Evolutionary conservation across 2,113 vertebrate genomes (phyloP), one percentile per base, ranked within the genome.

Genomic region (Girardinichthys multiradiatus): DNA sequence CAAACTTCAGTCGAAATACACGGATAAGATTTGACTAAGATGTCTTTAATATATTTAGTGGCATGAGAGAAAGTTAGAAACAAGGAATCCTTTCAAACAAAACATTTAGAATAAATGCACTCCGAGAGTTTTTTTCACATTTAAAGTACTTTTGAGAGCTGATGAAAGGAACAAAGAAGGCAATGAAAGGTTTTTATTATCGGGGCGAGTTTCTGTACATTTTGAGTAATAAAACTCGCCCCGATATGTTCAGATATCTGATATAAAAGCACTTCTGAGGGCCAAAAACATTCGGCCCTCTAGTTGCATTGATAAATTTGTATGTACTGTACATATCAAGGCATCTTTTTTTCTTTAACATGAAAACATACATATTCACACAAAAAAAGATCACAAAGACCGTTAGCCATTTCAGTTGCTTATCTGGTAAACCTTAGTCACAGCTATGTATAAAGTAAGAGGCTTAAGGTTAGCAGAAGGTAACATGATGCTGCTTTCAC

Each of bases 251-350:
- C 54, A 74, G 64, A 79, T 65, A 9, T 72, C 35, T 1, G 35
- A 73, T 51, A 78, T 64, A 83, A 89, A 85, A 87, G 85, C 88
- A 89, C 84, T 87, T 90, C 31, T 70, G 74, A 74, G 79, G 81
- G 64, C 15, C 9, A 37, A 64, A 4, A 54, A 54, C 29, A 33
- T 7, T 26, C 29, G 28, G 63, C 57, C 29, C 61, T 84, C 72
- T 64, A 15, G 64, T 87, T 90, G 90, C 90, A 90, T 88, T 86
- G 82, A 90, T 86, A 66, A 69, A 80, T 82, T 76, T 68, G 75
- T 85, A 82, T 73, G 70, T 80, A 72, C 64, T 70, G 76, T 81
- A 83, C 70, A 21, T 80, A 76, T 80, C 72, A 90, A 89, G 89
- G 88, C 87, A 76, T 84, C 68, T 82, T 39, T 0, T 27, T 69